Evolutionary conservation across 2,113 vertebrate genomes (phyloP), one percentile per base, ranked within the genome.

Genomic region (Lagenorhynchus albirostris): DNA sequence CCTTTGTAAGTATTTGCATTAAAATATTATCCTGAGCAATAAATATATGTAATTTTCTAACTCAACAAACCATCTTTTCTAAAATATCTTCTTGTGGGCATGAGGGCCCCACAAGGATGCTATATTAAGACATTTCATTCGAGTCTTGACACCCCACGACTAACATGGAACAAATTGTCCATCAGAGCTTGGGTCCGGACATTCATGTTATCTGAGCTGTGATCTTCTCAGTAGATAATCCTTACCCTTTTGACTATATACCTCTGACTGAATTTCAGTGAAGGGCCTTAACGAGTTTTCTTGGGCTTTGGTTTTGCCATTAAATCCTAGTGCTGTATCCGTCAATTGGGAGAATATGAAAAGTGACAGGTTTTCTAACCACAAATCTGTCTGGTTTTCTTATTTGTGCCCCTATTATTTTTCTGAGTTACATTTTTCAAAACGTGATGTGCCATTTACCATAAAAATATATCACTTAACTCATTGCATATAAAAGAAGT

Each of bases 1-100:
- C 26, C 89, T 97, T 96, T 80, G 13, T 50, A 96, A 84, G 21
- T 85, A 89, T 94, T 94, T 90, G 7, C 44, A 79, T 94, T 95
- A 71, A 80, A 92, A 82, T 85, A 82, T 36, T 91, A 87, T 70
- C 18, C 44, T 92, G 53, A 71, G 33, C 36, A n/a, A 65, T 44
- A 92, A 80, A 63, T 96, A 12, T 41, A 44, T 76, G 23, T 26
- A 82, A 91, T 89, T 96, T 83, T 76, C 36, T 93, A 70, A 89
- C 8, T 84, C 38, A 95, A 91, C 29, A 93, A 87, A 60, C 21
- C 18, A 58, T 76, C 31, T 91, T 94, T 85, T 85, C 67, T 76
- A 95, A 90, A 92, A 86, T 82, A 94, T 44, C 18, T 71, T 94
- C 41, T 85, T 92, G 5, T 95, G 26, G 36, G 29, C 23, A 70